Evolutionary conservation across 2,113 vertebrate genomes (phyloP).

Genomic region (Cyprinus carpio): DNA sequence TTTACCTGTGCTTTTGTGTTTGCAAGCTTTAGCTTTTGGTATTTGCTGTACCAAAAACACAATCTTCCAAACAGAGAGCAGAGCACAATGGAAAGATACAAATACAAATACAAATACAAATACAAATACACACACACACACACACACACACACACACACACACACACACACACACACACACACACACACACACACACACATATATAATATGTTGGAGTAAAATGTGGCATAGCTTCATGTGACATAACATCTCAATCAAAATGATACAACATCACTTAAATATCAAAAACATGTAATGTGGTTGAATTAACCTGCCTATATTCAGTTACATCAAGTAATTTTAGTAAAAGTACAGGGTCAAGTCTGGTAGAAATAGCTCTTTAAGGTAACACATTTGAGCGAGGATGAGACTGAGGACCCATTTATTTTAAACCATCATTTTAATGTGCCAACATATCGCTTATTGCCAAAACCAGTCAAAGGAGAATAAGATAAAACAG

Average conservation of each 20-base stretch:
- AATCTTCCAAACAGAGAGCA: neutral
- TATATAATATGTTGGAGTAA: too few relatives aligned
- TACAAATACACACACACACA: too few relatives aligned
- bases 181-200: too few relatives aligned
- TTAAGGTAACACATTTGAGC: neutral
- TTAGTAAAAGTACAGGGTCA: neutral
- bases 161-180: too few relatives aligned
- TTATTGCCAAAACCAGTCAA: constrained; percentile 25
- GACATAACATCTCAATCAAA: too few relatives aligned
- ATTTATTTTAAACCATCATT: constrained; percentile 46
- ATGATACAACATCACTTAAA: too few relatives aligned
- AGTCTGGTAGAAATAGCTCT: neutral
- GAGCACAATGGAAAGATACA: neutral
- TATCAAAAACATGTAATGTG: too few relatives aligned
- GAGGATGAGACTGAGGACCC: constrained; percentile 9
- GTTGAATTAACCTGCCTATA: neutral
- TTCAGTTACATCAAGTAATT: neutral
- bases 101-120: too few relatives aligned
- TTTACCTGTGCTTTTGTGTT: constrained; percentile 14
- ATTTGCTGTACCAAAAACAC: neutral
- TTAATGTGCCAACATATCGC: constrained; percentile 32
- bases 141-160: too few relatives aligned
- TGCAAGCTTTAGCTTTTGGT: neutral
- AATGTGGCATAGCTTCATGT: too few relatives aligned
- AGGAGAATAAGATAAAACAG: constrained; percentile 1